These are phyloP conservation scores for Neuroterus valhalla DNA, from an alignment of 1,140 invertebrate genomes.

Conservation along the genomic window DNA sequence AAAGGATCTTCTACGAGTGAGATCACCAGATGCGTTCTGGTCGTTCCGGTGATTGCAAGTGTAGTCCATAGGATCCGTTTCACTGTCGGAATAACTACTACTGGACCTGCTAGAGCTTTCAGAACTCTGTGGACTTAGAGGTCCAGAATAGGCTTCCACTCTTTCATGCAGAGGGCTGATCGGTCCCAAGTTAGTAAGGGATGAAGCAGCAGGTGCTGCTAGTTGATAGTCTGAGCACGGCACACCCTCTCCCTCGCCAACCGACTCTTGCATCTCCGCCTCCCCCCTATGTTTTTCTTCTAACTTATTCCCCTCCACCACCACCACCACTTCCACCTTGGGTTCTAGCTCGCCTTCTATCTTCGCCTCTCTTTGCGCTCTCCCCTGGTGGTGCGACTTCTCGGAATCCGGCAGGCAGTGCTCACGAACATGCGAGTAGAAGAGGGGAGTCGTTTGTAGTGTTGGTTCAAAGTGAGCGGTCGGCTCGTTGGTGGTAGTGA, in stretches of 20 bases:
- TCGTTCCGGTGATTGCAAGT: conserved; percentile 34
- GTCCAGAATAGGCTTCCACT: conserved; percentile 55
- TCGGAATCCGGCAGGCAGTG: conserved; percentile 54
- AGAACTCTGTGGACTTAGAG: conserved; percentile 62
- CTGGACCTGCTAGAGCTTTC: conserved; percentile 58
- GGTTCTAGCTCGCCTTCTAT: conserved; percentile 11
- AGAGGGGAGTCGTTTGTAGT: conserved; percentile 29
- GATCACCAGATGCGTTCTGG: conserved; percentile 39
- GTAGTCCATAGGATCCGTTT: conserved; percentile 55
- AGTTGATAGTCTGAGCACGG: conserved; percentile 41
- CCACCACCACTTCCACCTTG: conserved; percentile 33
- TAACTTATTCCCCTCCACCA: conserved; percentile 34
- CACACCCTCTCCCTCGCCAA: conserved; percentile 35
- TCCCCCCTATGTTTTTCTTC: conserved; percentile 33
- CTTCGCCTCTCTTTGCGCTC: conserved; percentile 20
- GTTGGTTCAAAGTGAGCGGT: conserved; percentile 37
- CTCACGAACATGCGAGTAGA: conserved; percentile 50
- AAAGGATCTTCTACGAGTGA: conserved; percentile 74
- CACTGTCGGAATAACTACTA: conserved; percentile 66
- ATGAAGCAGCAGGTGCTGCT: conserved; percentile 34
- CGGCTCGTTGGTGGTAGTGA: conserved; percentile 38
- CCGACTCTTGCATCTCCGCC: conserved; percentile 35
- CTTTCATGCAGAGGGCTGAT: conserved; percentile 50
- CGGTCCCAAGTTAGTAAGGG: conserved; percentile 19
- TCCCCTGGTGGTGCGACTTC: conserved; percentile 45